These are phyloP conservation scores for Aptenodytes patagonicus DNA, from an alignment of 2,113 vertebrate species.

Conservation along the genomic window DNA sequence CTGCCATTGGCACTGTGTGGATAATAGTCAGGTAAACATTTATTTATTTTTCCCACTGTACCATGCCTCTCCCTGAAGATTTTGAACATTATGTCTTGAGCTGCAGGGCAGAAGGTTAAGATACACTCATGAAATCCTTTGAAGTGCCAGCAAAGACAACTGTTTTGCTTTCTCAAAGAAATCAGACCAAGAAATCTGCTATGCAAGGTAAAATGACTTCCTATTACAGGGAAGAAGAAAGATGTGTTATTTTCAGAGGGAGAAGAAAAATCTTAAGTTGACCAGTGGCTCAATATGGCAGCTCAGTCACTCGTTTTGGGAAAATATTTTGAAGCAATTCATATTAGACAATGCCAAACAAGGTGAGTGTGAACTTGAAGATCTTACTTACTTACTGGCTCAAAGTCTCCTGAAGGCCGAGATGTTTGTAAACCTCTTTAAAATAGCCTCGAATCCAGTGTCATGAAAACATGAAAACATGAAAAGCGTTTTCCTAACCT, in stretches of 20 bases:
- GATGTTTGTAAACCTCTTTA: background rate
- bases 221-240: background rate
- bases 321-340: slow-evolving; percentile 27
- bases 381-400: background rate
- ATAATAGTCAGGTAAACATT: background rate
- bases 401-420: background rate
- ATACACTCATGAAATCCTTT: background rate
- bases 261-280: background rate
- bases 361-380: slow-evolving; percentile 9
- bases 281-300: background rate
- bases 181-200: background rate
- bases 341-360: background rate
- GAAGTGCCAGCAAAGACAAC: background rate
- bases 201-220: background rate
- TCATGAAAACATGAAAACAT: background rate
- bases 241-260: background rate
- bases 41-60: background rate
- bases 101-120: background rate
- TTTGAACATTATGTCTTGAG: background rate
- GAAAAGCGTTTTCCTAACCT: background rate
- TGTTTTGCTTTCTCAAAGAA: background rate
- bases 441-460: background rate
- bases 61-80: background rate
- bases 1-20: background rate
- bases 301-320: background rate